These are phyloP conservation scores for Cerastoderma edule DNA, from an alignment of 2,888 invertebrate species.

Conservation along the genomic window DNA sequence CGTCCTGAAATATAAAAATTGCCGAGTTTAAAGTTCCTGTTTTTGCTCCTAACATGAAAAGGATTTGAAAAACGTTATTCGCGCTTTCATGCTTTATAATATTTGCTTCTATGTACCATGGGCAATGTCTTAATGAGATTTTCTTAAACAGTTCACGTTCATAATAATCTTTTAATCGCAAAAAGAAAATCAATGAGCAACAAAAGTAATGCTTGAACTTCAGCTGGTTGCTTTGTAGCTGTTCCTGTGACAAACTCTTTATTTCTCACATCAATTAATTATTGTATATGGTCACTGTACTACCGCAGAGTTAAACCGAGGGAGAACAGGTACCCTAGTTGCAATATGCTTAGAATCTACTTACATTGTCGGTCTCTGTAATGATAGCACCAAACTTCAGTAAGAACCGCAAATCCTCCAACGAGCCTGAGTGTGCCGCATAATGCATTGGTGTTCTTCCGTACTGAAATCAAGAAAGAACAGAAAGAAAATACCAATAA, in stretches of 20 bases:
- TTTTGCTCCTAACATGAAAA: neutral
- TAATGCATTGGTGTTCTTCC: conserved; percentile 57
- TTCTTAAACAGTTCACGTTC: too few species aligned
- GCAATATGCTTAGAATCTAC: neutral
- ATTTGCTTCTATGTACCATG: too few species aligned
- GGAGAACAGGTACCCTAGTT: neutral
- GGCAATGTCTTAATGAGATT: too few species aligned
- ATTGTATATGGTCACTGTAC: too few species aligned
- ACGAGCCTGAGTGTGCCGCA: conserved; percentile 46
- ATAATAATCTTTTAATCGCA: too few species aligned
- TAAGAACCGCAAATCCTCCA: conserved; percentile 34
- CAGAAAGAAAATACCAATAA: too few species aligned
- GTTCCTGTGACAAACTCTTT: too few species aligned
- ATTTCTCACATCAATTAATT: too few species aligned
- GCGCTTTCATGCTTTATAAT: too few species aligned
- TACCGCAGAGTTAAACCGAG: neutral
- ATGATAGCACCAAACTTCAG: conserved; percentile 50
- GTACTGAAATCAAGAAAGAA: too few species aligned
- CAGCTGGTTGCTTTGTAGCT: too few species aligned
- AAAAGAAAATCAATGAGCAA: neutral
- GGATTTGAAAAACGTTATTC: neutral
- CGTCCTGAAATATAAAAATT: conserved; percentile 38
- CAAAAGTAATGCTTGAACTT: neutral
- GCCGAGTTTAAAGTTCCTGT: neutral
- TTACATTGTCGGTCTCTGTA: conserved; percentile 50